Base-by-base conservation (phyloP, 2,113 vertebrate genomes). In the Scytalopus superciliaris region DNA sequence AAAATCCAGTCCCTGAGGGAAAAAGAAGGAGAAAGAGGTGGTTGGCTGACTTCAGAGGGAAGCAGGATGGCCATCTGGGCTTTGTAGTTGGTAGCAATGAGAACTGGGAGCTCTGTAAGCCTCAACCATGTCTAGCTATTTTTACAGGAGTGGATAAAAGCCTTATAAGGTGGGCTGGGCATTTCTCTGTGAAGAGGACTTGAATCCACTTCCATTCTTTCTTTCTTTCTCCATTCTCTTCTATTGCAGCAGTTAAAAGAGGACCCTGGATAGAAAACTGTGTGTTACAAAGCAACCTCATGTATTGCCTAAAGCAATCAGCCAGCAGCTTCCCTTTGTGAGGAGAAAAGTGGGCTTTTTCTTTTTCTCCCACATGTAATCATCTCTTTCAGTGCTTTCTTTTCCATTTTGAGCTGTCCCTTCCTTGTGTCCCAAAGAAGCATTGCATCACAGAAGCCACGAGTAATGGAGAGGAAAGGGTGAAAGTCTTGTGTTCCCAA, bases 231-330 rank as follows among this genome's bases (percentile, higher is more conserved):
- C 63, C 47, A 64, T 95, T 37, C 42, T 82, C 49, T 93, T 90
- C 74, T 91, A 73, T 89, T 78, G 69, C 69, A 88, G 82, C 47
- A 95, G 66, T 92, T 94, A 75, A 97, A 97, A 96, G 89, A 79
- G 69, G 73, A 84, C 60, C 72, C 81, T 80, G 81, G 70, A 66
- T 59, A 94, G 79, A 92, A 93, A 91, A 80, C 83, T 31, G 18
- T 57, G 23, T 69, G 69, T 95, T 89, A 83, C 57, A 89, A 93
- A 93, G 89, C 88, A 94, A 94, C 87, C 79, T 90, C 84, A 7
- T 94, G 88, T 70, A 87, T 75, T 93, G 89, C 94, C 87, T 87
- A 96, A 97, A 87, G 81, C 93, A 94, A 96, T 94, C 90, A 86
- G 76, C 44, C 60, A 93, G 85, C 79, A 92, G 86, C 35, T 96